Evolutionary conservation across 2,797 vertebrate species (phyloP).

Genomic region (Paramormyrops hopkinsi): DNA sequence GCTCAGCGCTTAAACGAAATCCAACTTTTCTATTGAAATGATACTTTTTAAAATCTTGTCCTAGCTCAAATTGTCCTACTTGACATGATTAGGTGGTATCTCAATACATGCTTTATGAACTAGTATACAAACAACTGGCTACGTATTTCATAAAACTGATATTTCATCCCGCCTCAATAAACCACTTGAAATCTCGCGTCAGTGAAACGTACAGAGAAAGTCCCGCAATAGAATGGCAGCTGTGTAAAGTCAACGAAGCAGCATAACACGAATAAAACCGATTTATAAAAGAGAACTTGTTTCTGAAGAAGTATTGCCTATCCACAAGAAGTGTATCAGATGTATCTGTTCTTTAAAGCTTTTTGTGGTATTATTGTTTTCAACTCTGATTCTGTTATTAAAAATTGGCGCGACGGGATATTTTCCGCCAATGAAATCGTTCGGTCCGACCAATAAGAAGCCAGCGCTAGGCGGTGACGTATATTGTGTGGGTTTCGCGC

Average conservation of each 20-base stretch:
- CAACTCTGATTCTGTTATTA: neutral
- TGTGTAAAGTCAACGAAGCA: neutral
- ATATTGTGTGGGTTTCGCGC: neutral
- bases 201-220: neutral
- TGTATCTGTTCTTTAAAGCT: neutral
- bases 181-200: neutral
- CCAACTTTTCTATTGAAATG: neutral
- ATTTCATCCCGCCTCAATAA: neutral
- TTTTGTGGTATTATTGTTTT: neutral
- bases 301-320: neutral
- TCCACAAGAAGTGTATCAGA: neutral
- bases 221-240: neutral
- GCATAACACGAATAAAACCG: neutral
- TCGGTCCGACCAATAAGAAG: neutral
- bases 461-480: neutral
- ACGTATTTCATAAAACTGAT: neutral
- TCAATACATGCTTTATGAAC: neutral
- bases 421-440: slow-evolving; percentile 2
- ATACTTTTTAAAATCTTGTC: neutral
- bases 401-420: neutral
- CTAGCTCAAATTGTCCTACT: neutral
- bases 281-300: neutral
- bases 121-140: neutral
- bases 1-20: neutral
- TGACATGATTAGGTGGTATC: neutral